Conservation (phyloP, 2,888 invertebrate genomes). For the Limenitis camilla region DNA sequence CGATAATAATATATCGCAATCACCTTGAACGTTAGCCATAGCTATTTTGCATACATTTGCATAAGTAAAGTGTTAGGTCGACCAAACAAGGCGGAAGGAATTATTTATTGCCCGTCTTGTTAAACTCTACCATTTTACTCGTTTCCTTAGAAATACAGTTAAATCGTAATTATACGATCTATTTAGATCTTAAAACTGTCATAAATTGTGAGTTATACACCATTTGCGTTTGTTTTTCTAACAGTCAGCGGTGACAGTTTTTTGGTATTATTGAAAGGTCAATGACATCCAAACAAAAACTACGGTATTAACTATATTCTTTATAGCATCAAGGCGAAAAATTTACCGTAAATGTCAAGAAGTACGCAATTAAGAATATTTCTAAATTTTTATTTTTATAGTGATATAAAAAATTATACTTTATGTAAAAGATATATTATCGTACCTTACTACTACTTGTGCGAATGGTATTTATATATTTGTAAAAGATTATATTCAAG, state of each 20-base stretch:
- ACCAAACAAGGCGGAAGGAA: conserved; percentile 15
- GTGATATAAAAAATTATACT: neutral
- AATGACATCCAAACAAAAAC: conserved; percentile 7
- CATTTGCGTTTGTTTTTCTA: neutral
- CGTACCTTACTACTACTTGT: no score
- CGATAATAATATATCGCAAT: conserved; percentile 54
- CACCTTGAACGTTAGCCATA: conserved; percentile 48
- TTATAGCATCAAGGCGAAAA: neutral
- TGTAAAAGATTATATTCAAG: no score
- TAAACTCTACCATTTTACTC: conserved; percentile 10
- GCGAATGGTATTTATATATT: no score
- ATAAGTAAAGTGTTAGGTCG: conserved; percentile 25
- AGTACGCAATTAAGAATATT: neutral
- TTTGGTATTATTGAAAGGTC: conserved; percentile 11
- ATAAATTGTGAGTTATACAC: no score
- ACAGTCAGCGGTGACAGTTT: neutral
- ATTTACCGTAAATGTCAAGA: neutral
- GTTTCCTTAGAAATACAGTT: neutral
- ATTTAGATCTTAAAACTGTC: neutral
- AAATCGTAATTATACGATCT: neutral
- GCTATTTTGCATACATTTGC: conserved; percentile 28
- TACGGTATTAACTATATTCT: neutral
- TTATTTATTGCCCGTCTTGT: conserved; percentile 16
- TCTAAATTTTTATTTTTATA: neutral
- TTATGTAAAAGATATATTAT: no score